Evolutionary conservation across 2,888 invertebrate species (phyloP).

Genomic region (Dryocosmus kuriphilus): DNA sequence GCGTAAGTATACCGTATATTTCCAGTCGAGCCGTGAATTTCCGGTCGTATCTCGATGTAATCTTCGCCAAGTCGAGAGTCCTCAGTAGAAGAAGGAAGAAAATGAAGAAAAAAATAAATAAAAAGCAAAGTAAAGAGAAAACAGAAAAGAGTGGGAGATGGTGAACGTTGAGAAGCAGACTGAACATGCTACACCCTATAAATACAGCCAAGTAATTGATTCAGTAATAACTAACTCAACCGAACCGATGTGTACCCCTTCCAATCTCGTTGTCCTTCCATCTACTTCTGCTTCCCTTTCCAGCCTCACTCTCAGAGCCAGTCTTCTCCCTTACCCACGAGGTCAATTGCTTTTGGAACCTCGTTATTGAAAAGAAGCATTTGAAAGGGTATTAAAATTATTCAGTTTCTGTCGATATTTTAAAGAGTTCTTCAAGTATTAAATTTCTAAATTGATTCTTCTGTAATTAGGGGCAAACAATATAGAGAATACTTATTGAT

Average conservation of each 20-base stretch:
- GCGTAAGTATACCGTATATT: conserved; percentile 61
- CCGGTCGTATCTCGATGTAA: conserved; percentile 70
- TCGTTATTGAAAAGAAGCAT: conserved; percentile 35
- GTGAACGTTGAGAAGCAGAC: conserved; percentile 57
- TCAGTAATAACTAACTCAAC: conserved; percentile 76
- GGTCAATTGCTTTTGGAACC: conserved; percentile 4
- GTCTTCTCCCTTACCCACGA: neutral
- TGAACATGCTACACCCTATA: conserved; percentile 73
- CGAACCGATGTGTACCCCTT: conserved; percentile 45
- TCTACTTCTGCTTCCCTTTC: conserved; percentile 47
- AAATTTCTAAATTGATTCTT: too few relatives aligned
- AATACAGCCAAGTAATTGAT: conserved; percentile 75
- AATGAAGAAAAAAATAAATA: conserved; percentile 44
- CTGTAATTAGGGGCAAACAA: too few relatives aligned
- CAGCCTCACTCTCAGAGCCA: neutral
- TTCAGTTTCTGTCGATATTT: neutral
- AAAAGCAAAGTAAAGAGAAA: conserved; percentile 41
- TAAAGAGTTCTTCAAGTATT: too few relatives aligned
- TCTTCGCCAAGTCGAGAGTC: conserved; percentile 58
- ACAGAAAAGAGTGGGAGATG: conserved; percentile 51
- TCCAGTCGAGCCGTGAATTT: conserved; percentile 69
- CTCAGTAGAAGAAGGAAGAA: conserved; percentile 25
- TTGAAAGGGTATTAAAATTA: conserved; percentile 41
- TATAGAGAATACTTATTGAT: too few relatives aligned
- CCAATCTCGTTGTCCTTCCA: conserved; percentile 52